A percentile compares a stretch with the other conserved stretches of the same genome.
Evolutionary conservation across 2,113 vertebrate species (phyloP).

Genomic region (Muntiacus muntjak): DNA sequence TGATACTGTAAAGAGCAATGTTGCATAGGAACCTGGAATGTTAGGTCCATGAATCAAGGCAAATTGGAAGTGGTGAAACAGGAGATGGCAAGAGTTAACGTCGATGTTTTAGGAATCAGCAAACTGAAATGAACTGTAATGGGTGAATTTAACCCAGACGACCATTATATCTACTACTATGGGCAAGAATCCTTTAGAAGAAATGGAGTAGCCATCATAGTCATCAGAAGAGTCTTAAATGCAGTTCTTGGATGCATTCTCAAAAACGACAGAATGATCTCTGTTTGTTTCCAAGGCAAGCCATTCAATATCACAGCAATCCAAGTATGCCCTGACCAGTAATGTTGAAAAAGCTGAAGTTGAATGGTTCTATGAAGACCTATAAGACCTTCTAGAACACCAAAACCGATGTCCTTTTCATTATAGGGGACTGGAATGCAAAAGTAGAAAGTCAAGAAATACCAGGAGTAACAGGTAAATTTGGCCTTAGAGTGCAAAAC

Average conservation of each 20-base stretch:
- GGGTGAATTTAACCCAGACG: background rate
- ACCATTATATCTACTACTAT: background rate
- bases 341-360: background rate
- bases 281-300: too few relatives aligned
- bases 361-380: background rate
- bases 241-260: background rate
- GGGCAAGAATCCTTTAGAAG: background rate
- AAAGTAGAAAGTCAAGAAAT: background rate
- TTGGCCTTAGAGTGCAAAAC: background rate
- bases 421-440: background rate
- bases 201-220: background rate
- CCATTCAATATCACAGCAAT: background rate
- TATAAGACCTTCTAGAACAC: background rate
- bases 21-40: background rate
- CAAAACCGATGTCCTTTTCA: background rate
- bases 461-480: fast-evolving
- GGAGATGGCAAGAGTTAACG: fast-evolving
- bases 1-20: background rate
- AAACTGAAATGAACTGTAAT: background rate
- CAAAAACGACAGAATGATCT: background rate
- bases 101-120: background rate
- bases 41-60: background rate
- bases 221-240: background rate
- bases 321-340: background rate
- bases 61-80: background rate